Conservation (phyloP, 2,113 vertebrate species). For the Crotalus viridis region DNA sequence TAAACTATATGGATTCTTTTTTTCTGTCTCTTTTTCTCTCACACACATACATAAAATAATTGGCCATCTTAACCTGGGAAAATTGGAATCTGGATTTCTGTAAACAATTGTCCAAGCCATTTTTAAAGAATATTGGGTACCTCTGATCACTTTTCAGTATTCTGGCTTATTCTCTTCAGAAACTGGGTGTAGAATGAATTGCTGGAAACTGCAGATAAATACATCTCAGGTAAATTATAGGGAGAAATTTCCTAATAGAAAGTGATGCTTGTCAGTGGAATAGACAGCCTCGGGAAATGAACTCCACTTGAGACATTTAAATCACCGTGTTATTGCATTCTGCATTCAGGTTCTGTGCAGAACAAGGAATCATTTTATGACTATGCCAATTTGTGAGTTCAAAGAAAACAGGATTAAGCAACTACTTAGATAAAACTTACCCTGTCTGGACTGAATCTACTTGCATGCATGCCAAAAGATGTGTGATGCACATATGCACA, state of each 20-base stretch:
- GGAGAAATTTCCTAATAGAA: neutral
- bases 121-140: neutral
- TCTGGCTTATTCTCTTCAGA: neutral
- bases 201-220: neutral
- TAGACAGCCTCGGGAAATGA: neutral
- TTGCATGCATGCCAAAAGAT: neutral
- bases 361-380: neutral
- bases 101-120: neutral
- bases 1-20: neutral
- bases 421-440: neutral
- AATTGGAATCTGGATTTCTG: neutral
- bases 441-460: neutral
- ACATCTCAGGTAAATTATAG: neutral
- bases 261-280: neutral
- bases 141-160: neutral
- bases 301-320: neutral
- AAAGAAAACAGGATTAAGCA: neutral
- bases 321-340: neutral
- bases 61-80: neutral
- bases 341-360: neutral
- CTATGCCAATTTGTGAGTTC: neutral
- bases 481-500: neutral
- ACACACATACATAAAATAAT: neutral
- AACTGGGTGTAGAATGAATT: neutral
- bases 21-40: neutral